Percentiles rank a stretch among this genome's conserved stretches.
Evolutionary conservation across 2,113 vertebrate species (phyloP).

Genomic region (Notarius quadriscutis): DNA sequence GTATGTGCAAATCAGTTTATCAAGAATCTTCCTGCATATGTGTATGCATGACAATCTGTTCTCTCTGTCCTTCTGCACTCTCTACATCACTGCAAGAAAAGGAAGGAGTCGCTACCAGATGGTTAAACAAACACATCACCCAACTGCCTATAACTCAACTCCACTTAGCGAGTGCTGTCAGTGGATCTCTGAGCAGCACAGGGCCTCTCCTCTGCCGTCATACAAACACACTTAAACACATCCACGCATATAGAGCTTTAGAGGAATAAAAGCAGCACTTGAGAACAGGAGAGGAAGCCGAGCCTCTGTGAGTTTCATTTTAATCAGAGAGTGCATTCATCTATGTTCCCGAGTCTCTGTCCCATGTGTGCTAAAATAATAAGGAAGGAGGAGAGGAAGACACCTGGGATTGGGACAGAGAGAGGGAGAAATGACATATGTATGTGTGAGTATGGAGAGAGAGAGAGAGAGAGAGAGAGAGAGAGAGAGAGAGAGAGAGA

Average conservation of each 20-base stretch:
- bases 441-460: constrained; percentile 51
- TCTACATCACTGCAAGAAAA: constrained; percentile 72
- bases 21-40: constrained; percentile 5
- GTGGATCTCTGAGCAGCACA: constrained; percentile 67
- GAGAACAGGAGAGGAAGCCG: constrained; percentile 34
- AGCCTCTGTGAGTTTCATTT: constrained; percentile 71
- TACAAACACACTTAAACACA: constrained; percentile 20
- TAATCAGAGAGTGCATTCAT: constrained; percentile 73
- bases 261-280: constrained; percentile 44
- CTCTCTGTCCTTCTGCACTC: constrained; percentile 71
- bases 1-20: constrained; percentile 42
- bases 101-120: constrained; percentile 78
- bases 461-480: constrained; percentile 58
- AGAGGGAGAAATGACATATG: constrained; percentile 39
- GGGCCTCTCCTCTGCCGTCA: constrained; percentile 51
- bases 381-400: constrained; percentile 46
- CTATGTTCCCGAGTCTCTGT: constrained; percentile 54
- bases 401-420: constrained; percentile 59
- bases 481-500: constrained; percentile 59
- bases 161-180: constrained; percentile 80
- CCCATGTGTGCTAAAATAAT: constrained; percentile 63
- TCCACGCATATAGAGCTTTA: constrained; percentile 31
- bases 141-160: constrained; percentile 81
- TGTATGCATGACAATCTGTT: constrained; percentile 59
- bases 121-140: constrained; percentile 82